phyloP scores from a whole-genome alignment of 2,113 vertebrate species.

The Saccopteryx leptura region DNA sequence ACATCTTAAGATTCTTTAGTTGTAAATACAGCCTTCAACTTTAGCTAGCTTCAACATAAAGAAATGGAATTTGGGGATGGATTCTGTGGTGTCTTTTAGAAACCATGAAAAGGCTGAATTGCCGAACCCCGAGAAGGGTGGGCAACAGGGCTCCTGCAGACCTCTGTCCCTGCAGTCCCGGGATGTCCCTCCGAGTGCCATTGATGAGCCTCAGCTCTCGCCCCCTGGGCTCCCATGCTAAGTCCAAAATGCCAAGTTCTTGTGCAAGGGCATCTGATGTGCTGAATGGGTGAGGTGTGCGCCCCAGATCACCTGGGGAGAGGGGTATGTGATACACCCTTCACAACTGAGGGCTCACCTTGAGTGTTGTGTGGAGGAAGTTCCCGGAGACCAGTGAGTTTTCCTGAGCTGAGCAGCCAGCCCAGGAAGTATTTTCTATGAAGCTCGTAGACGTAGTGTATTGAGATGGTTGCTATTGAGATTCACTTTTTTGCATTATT shows the following conservation, averaged over 20 bases:
- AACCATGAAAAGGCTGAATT: not conserved
- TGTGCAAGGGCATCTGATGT: not conserved
- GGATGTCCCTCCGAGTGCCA: not conserved
- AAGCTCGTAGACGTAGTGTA: not conserved
- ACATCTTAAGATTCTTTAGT: not conserved
- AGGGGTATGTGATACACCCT: not conserved
- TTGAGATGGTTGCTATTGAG: not conserved
- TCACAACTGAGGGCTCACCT: not conserved
- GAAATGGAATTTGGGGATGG: not conserved
- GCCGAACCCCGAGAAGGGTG: not conserved
- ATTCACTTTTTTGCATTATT: not conserved
- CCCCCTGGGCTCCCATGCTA: not conserved
- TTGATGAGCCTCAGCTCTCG: not conserved
- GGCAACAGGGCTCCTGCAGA: not conserved
- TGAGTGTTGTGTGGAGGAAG: not conserved
- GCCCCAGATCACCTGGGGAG: not conserved
- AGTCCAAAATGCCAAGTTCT: not conserved
- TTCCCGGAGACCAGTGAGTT: not conserved
- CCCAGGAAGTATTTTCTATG: not conserved
- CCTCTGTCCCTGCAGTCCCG: not conserved
- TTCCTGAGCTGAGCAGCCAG: not conserved
- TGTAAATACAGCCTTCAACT: not conserved
- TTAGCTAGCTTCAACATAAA: not conserved
- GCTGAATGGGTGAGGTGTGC: not conserved
- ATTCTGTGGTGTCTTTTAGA: not conserved